Base-by-base conservation (phyloP, 2,797 vertebrate species). In the Capromys pilorides region DNA sequence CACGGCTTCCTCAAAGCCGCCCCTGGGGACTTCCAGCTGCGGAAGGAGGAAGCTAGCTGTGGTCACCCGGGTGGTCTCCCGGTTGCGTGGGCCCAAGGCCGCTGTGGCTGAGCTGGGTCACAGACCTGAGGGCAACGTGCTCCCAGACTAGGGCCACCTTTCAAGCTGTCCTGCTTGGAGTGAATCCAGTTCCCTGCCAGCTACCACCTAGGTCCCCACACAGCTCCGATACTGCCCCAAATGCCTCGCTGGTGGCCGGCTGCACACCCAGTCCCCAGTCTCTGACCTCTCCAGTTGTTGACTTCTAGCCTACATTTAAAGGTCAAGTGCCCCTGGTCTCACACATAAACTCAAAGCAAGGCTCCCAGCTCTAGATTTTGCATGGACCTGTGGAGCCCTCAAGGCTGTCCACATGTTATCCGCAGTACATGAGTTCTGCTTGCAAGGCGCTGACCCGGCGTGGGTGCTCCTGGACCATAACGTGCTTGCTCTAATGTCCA, bases 11-110 rank as follows among this genome's bases (percentile, higher is more conserved):
- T 12, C 2, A 51, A n/a, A 67, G 7, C 12, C 12, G 3, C 31
- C 59, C 51, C n/a, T 71, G 16, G 33, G 33, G 33, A 57, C 16
- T 67, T 12, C 8, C n/a, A 22, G 67, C 67, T 16, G n/a, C 18
- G 9, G n/a, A 19, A 7, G n/a, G n/a, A 36, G 36, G n/a, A 9
- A 22, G 36, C 2, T 8, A 22, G 36, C 21, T 1, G 69, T 6
- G 36, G 36, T 39, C 22, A 0, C 21, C 69, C 11, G 6, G 9
- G 2, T 4, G 5, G 12, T 12, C 75, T 39, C 28, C 0, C 1
- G 4, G 1, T 41, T 36, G n/a, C n/a, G 77, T 6, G 22, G 28
- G 77, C 16, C 28, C 28, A 18, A 41, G 39, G 36, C 4, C 11
- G 28, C 31, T 0, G 4, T 4, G 18, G 39, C 54, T 3, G 39